These are phyloP conservation scores for Paratrypauchen microcephalus DNA, from an alignment of 2,797 vertebrate species.

Conservation along the genomic window DNA sequence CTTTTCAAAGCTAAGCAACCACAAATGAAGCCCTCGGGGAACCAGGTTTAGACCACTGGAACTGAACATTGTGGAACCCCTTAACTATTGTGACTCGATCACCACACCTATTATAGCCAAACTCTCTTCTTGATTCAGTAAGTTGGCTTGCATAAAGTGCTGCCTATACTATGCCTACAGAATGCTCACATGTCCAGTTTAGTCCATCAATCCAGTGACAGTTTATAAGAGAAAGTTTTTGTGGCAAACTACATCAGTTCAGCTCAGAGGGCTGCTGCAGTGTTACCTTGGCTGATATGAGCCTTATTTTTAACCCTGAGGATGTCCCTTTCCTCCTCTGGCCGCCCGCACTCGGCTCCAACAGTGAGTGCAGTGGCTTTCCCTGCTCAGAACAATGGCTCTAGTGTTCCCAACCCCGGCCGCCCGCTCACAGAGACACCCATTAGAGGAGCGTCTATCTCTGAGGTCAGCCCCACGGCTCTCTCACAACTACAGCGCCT, in stretches of 20 bases:
- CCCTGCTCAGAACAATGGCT: constrained; percentile 74
- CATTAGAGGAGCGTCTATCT: constrained; percentile 84
- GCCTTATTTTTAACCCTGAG: constrained; percentile 28
- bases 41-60: too few species aligned
- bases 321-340: constrained; percentile 28
- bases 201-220: too few species aligned
- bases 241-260: constrained; percentile 31
- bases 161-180: too few species aligned
- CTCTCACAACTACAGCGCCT: constrained; percentile 79
- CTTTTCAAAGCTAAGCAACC: background rate
- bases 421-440: constrained; percentile 80
- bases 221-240: background rate
- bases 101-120: background rate
- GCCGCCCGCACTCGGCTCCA: constrained; percentile 35
- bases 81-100: background rate
- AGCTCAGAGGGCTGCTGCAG: constrained; percentile 19
- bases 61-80: too few species aligned
- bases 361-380: constrained; percentile 71
- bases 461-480: constrained; percentile 77
- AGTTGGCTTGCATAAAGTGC: background rate
- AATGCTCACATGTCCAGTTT: too few species aligned
- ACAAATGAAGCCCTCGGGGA: too few species aligned
- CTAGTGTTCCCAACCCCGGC: constrained; percentile 74
- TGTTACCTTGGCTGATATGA: constrained; percentile 13
- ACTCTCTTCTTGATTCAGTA: background rate